Evolutionary conservation across 2,113 vertebrate genomes (phyloP).

Genomic region (Anguilla japonica): DNA sequence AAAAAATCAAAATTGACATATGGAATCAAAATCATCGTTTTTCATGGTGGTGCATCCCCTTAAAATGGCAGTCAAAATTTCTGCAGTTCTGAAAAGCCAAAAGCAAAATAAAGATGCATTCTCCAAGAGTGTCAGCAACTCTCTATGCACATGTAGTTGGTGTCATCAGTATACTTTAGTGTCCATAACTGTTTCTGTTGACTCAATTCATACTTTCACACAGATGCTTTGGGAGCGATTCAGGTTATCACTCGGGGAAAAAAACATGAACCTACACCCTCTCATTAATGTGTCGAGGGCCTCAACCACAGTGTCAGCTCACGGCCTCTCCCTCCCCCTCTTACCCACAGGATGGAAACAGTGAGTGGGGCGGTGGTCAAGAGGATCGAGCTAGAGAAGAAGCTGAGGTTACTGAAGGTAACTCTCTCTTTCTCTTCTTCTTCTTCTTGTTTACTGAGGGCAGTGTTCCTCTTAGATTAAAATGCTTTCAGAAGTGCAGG

Average conservation of each 20-base stretch:
- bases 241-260: neutral
- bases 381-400: conserved; percentile 85
- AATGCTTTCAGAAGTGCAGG: neutral
- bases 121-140: no score
- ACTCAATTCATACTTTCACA: neutral
- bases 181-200: neutral
- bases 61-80: no score
- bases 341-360: conserved; percentile 79
- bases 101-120: neutral
- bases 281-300: neutral
- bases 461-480: neutral
- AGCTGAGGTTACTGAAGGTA: conserved; percentile 83
- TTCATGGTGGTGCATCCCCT: no score
- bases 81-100: no score
- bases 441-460: neutral
- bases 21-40: no score
- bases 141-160: no score
- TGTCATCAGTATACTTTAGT: neutral
- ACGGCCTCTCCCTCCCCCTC: neutral
- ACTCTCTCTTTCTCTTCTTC: conserved; percentile 50
- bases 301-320: neutral
- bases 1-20: no score
- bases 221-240: neutral
- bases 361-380: conserved; percentile 78
- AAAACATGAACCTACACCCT: neutral